Base-by-base conservation (phyloP, 2,888 invertebrate genomes). In the Cosmorhoe ocellata region DNA sequence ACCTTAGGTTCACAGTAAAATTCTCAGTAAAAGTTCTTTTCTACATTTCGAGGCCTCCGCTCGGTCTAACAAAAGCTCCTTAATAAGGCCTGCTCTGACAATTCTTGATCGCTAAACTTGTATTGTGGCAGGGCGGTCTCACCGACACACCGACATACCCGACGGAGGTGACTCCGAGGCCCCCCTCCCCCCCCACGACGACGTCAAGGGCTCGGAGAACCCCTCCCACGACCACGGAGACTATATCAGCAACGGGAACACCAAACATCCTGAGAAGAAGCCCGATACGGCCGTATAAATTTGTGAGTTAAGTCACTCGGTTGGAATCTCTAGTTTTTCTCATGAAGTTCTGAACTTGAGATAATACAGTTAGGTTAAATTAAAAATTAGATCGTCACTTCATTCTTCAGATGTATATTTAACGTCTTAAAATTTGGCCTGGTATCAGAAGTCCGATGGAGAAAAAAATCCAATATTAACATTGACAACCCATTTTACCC, bases 131-230 rank as follows among this genome's bases (percentile, higher is more conserved):
- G 93, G 92, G 75, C 91, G 92, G 64, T 91, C 91, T 44, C 88
- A 91, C 64, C 91, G 92, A 75, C 24, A 24, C 24, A 91, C 92
- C 58, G 92, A 93, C 74, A 89, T 92, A 64, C 92, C 92, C 39
- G 92, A 92, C 71, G 91, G 92, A 40, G 92, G 86, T 59, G 93
- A 93, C 61, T 92, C 92, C 51, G 93, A 93, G 64, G 92, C 92
- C 56, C 93, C 93, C 30, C 86, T 92, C 8, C 91, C 91, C 32
- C 83, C 91, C 14, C 92, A 92, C 60, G 91, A 91, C 49, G 92
- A 92, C 78, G 72, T 84, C 74, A 91, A 91, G 77, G 92, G 92
- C 62, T 85, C 92, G 27, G 91, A 92, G 68, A 92, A 91, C 70
- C 92, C 91, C 59, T 86, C 91, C 38, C 92, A 92, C 69, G 92